Percentiles rank a stretch among this genome's conserved stretches.
phyloP scores from a whole-genome alignment of 1,140 invertebrate genomes.

The Bombus polaris region DNA sequence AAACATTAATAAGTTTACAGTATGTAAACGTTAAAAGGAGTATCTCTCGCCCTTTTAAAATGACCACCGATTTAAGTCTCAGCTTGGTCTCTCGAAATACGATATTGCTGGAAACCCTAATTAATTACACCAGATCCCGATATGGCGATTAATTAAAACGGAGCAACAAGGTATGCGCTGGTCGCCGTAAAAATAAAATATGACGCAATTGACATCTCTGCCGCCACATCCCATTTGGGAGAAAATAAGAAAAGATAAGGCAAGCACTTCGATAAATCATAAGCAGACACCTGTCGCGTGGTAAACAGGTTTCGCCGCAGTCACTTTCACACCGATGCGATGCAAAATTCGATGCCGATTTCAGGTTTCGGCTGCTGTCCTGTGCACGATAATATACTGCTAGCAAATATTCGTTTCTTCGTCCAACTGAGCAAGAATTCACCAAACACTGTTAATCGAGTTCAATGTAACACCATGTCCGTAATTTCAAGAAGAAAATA shows the following conservation, averaged over 20 bases:
- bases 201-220: neutral
- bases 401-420: neutral
- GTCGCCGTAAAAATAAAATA: neutral
- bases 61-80: neutral
- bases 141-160: slow-evolving; percentile 12
- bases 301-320: slow-evolving; percentile 24
- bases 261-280: slow-evolving; percentile 20
- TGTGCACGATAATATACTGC: too few species aligned
- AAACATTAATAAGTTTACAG: neutral
- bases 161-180: neutral
- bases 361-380: neutral
- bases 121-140: neutral
- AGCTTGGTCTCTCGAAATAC: neutral
- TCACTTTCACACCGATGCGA: neutral
- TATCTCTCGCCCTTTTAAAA: neutral
- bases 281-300: slow-evolving; percentile 33
- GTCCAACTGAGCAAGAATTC: neutral
- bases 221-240: too few species aligned
- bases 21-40: neutral
- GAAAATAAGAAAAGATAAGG: neutral
- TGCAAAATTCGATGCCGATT: neutral
- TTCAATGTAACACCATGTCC: too few species aligned
- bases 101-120: neutral
- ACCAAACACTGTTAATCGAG: too few species aligned
- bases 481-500: neutral